A percentile compares a stretch with the other conserved stretches of the same genome.
Evolutionary conservation across 2,797 vertebrate genomes (phyloP).

Genomic region (Otolemur crassicaudatus): DNA sequence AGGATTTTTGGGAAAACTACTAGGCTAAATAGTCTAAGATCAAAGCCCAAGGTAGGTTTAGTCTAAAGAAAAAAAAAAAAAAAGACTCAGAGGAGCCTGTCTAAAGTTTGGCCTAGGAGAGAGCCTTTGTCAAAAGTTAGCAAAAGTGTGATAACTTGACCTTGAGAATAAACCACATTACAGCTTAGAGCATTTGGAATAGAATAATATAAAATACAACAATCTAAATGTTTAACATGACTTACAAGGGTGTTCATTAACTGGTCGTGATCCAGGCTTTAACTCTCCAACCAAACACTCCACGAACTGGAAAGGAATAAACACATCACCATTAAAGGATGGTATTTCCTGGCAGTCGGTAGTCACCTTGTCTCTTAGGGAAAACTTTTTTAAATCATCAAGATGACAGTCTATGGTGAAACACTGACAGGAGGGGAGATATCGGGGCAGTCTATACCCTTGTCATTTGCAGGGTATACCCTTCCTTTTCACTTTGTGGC

Average conservation of each 20-base stretch:
- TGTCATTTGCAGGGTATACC: neutral
- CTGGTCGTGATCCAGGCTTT: neutral
- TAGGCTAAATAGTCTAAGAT: neutral
- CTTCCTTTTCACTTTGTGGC: neutral
- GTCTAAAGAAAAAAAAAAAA: neutral
- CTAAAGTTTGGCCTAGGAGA: neutral
- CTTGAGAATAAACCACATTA: neutral
- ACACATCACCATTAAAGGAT: neutral
- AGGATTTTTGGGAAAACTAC: neutral
- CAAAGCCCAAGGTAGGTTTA: neutral
- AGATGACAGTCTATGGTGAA: neutral
- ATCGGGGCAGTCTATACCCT: too few relatives aligned
- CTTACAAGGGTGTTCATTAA: neutral
- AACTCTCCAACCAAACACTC: neutral
- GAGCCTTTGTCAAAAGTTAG: neutral
- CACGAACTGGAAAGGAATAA: neutral
- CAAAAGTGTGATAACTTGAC: neutral
- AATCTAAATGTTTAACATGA: neutral
- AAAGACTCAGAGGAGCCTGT: neutral
- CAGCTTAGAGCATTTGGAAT: neutral
- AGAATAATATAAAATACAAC: neutral
- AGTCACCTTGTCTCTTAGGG: neutral
- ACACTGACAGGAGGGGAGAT: neutral
- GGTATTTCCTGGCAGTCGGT: neutral
- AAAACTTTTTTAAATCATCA: neutral